These are phyloP conservation scores for Cremastobaeus sp. DNA, from an alignment of 2,888 invertebrate species.

Conservation along the genomic window DNA sequence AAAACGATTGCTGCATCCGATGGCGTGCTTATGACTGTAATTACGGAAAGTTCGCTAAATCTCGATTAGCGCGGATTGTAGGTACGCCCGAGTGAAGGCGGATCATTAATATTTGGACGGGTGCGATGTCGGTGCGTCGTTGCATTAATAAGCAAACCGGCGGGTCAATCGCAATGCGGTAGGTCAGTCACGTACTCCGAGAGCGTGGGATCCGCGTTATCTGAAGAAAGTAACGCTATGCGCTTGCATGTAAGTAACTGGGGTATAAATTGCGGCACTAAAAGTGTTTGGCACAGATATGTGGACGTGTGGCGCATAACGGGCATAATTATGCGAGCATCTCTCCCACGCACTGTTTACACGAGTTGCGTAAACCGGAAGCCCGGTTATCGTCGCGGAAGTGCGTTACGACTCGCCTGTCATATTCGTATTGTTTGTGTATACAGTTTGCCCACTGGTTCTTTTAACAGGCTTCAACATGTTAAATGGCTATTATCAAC, in stretches of 20 bases:
- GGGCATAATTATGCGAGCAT: slow-evolving; percentile 36
- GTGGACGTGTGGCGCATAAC: slow-evolving; percentile 48
- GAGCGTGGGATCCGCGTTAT: slow-evolving; percentile 72
- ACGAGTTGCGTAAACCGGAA: slow-evolving; percentile 58
- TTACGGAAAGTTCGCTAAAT: neutral
- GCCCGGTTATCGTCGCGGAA: slow-evolving; percentile 51
- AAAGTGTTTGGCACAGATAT: slow-evolving; percentile 50
- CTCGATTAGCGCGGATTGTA: slow-evolving; percentile 2
- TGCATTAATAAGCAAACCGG: slow-evolving; percentile 14
- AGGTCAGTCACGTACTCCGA: slow-evolving; percentile 71
- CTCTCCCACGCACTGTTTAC: slow-evolving; percentile 59
- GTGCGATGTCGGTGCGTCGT: slow-evolving; percentile 14
- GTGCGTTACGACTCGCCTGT: slow-evolving; percentile 50
- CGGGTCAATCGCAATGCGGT: slow-evolving; percentile 60
- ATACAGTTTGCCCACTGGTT: neutral
- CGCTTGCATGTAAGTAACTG: slow-evolving; percentile 51
- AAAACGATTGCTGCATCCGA: too few relatives aligned
- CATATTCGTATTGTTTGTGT: neutral
- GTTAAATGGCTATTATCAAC: too few relatives aligned
- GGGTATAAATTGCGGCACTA: slow-evolving; percentile 47
- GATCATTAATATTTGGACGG: slow-evolving; percentile 14
- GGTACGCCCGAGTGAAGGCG: neutral
- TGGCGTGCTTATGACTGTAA: too few relatives aligned
- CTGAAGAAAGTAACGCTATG: slow-evolving; percentile 61
- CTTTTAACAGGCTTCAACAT: too few relatives aligned